Base-by-base conservation (phyloP, 2,797 vertebrate genomes). In the Pseudomugil gertrudae region DNA sequence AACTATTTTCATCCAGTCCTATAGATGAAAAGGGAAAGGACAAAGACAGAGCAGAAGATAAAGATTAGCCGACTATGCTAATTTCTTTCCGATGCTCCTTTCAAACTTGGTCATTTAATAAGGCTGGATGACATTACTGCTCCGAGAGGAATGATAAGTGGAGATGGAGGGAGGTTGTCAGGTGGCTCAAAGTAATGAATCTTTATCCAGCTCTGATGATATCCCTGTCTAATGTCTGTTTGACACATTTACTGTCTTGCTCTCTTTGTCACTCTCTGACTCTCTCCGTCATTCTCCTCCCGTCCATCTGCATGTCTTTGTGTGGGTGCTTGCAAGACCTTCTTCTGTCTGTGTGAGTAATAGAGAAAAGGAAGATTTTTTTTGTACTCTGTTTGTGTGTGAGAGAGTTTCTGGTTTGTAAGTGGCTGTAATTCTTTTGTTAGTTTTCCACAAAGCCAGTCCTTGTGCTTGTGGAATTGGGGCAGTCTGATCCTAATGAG, bases 401-500 rank as follows among this genome's bases (percentile, higher is more conserved):
- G 29, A 33, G 63, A 27, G 60, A 64, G 79, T 63, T 74, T 83
- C 57, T 78, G 71, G 65, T 80, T 79, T 61, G 68, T 86, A 87
- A 89, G 78, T 87, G 85, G 79, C 78, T 84, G 78, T 88, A 89
- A 90, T 88, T 87, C 84, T 80, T 82, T 91, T 90, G 88, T 92
- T 84, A 70, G 66, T 57, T 57, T 85, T 43, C 51, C 87, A 91
- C 90, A 93, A 93, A 92, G 91, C 83, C 26, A 10, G 76, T 80
- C 84, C 87, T 89, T 93, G 92, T 92, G 76, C 86, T 76, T 6
- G 55, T 79, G 82, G 84, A 92, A 92, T 87, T 90, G 85, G 90
- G 89, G 76, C 90, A 90, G 85, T 84, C 87, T 87, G 89, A 90
- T 89, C 89, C 86, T 81, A 89, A 86, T 90, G 85, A 89, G 83